Conservation (phyloP, 1,140 invertebrate species). For the Nasonia longicornis region DNA sequence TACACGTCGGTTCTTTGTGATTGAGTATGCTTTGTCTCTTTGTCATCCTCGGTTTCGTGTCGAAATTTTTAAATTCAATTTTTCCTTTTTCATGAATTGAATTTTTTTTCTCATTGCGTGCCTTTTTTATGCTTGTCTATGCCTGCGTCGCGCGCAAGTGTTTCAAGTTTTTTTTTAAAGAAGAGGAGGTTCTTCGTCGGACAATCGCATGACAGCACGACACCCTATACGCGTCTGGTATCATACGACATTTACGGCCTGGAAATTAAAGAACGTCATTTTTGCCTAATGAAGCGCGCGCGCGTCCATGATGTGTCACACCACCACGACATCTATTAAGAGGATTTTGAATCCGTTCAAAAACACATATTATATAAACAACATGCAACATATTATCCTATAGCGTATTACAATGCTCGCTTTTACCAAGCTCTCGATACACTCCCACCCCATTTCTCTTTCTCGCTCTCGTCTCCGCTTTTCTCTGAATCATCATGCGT, state of each 20-base stretch:
- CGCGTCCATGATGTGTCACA: constrained; percentile 55
- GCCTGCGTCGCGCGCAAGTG: constrained; percentile 37
- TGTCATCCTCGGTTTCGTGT: constrained; percentile 4
- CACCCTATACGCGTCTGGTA: constrained; percentile 43
- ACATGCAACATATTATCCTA: constrained; percentile 69
- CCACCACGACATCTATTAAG: constrained; percentile 62
- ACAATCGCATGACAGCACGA: constrained; percentile 47
- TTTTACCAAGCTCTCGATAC: constrained; percentile 44
- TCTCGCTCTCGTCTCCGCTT: background rate
- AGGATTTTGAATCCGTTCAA: constrained; percentile 63
- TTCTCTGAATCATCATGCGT: constrained; percentile 15
- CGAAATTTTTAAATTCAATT: constrained; percentile 40
- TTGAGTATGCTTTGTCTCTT: constrained; percentile 15
- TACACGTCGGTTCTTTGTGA: background rate
- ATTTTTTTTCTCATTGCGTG: constrained; percentile 19
- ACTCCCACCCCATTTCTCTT: background rate
- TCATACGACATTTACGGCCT: constrained; percentile 11
- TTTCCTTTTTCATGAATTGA: constrained; percentile 8
- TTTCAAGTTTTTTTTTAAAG: constrained; percentile 5
- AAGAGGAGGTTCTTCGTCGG: constrained; percentile 42
- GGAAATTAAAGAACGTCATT: constrained; percentile 36
- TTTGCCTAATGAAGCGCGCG: constrained; percentile 48
- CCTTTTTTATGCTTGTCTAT: background rate
- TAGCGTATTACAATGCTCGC: constrained; percentile 60
- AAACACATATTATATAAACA: constrained; percentile 70